Percentiles rank a stretch among this genome's conserved stretches.
Conservation (phyloP, 2,113 vertebrate genomes). For the Aplodontia rufa region DNA sequence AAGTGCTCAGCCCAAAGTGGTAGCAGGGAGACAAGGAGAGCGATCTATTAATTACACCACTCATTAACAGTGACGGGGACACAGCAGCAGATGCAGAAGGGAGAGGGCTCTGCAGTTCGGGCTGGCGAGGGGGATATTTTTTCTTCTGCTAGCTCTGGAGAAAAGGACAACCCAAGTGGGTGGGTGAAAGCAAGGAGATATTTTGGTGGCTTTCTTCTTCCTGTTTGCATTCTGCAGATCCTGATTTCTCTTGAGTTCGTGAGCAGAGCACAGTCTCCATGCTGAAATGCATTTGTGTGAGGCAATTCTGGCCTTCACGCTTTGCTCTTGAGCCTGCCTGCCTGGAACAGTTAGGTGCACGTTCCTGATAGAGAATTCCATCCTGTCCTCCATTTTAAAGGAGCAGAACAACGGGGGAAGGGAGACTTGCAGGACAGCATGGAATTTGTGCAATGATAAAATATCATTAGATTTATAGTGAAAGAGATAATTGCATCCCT, state of each 20-base stretch:
- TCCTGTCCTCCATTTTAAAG: not conserved
- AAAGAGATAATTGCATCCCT: constrained; percentile 4
- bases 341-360: not conserved
- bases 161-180: constrained; percentile 74
- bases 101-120: constrained; percentile 57
- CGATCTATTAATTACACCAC: constrained; percentile 95
- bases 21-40: constrained; percentile 88
- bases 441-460: not conserved
- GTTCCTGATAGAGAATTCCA: not conserved
- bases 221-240: constrained; percentile 71
- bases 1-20: constrained; percentile 86
- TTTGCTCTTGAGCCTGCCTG: not conserved
- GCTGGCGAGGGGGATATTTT: constrained; percentile 71
- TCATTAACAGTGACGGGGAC: constrained; percentile 91
- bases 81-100: constrained; percentile 83
- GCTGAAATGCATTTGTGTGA: not conserved
- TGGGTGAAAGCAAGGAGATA: constrained; percentile 64
- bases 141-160: constrained; percentile 65
- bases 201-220: constrained; percentile 72
- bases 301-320: not conserved
- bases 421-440: not conserved
- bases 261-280: not conserved
- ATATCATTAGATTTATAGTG: constrained; percentile 13
- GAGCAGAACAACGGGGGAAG: not conserved
- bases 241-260: not conserved